Percentiles rank a stretch among this genome's conserved stretches.
phyloP scores from a whole-genome alignment of 2,113 vertebrate species.

The Ginglymostoma cirratum region DNA sequence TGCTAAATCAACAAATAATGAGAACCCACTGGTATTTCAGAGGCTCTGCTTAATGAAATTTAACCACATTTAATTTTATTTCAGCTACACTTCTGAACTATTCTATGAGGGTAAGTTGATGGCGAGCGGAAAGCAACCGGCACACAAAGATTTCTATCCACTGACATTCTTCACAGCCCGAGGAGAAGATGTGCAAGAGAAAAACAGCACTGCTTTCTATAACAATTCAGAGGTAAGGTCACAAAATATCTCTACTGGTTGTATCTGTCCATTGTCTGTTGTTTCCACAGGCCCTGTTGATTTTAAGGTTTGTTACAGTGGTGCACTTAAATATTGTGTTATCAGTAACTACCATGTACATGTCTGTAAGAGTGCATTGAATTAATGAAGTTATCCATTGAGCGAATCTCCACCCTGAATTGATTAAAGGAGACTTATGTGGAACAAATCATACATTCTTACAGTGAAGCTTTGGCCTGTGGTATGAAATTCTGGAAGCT shows the following conservation, averaged over 20 bases:
- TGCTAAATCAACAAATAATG: not conserved
- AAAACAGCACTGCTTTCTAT: conserved; percentile 98
- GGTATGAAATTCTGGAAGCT: not conserved
- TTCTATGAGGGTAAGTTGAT: conserved; percentile 98
- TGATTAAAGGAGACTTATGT: not conserved
- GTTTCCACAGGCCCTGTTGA: not conserved
- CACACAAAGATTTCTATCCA: conserved; percentile 97
- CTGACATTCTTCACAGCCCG: conserved; percentile 96
- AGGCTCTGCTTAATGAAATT: not conserved
- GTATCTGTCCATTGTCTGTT: not conserved
- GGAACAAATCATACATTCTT: not conserved
- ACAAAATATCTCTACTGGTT: not conserved
- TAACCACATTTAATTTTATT: conserved; percentile 43
- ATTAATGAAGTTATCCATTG: not conserved
- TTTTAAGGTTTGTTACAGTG: not conserved
- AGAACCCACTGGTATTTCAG: not conserved
- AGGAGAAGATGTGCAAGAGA: conserved; percentile 96
- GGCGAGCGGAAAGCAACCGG: conserved; percentile 96
- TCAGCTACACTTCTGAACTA: conserved; percentile 94
- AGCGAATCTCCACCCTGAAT: not conserved
- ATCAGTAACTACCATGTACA: not conserved
- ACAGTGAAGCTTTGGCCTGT: not conserved
- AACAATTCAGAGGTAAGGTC: conserved; percentile 89
- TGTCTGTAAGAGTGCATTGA: not conserved
- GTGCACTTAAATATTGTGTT: not conserved